Conservation (phyloP, 2,888 invertebrate genomes). For the Meloe dianella region DNA sequence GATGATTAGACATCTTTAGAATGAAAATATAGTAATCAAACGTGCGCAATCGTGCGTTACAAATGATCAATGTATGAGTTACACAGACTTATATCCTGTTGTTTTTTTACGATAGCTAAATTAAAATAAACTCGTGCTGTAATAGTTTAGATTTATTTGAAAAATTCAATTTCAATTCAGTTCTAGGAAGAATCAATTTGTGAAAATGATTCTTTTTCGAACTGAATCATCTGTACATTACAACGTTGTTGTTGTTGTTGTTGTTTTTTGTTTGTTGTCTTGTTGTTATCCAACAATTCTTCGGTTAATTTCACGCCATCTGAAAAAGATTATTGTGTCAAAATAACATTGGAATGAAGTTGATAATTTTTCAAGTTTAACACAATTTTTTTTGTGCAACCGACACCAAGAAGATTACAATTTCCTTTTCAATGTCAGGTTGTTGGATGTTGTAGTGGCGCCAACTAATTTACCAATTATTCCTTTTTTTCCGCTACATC, state of each 20-base stretch:
- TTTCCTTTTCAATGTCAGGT: constrained; percentile 23
- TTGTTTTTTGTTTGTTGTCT: background rate
- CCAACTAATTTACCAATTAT: constrained; percentile 18
- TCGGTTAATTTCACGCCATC: constrained; percentile 41
- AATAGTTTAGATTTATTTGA: background rate
- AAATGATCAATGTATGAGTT: constrained; percentile 28
- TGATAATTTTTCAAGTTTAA: constrained; percentile 33
- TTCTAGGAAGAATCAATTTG: background rate
- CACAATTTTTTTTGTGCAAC: background rate
- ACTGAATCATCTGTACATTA: too few species aligned
- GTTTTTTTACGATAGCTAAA: too few species aligned
- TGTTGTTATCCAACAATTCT: constrained; percentile 23
- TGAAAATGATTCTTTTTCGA: background rate
- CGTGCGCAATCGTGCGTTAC: constrained; percentile 35
- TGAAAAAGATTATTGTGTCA: constrained; percentile 43
- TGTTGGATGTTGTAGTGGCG: constrained; percentile 18
- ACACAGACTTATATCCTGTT: background rate
- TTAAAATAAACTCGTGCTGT: constrained; percentile 2
- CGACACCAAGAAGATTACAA: constrained; percentile 23
- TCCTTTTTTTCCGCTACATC: too few species aligned
- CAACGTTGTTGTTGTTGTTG: too few species aligned
- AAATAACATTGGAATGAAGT: constrained; percentile 40
- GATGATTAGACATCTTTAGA: constrained; percentile 36
- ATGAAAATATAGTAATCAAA: constrained; percentile 34
- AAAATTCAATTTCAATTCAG: background rate